A percentile compares a stretch with the other conserved stretches of the same genome.
These are phyloP conservation scores for Castor canadensis DNA, from an alignment of 2,113 vertebrate genomes.

Conservation along the genomic window DNA sequence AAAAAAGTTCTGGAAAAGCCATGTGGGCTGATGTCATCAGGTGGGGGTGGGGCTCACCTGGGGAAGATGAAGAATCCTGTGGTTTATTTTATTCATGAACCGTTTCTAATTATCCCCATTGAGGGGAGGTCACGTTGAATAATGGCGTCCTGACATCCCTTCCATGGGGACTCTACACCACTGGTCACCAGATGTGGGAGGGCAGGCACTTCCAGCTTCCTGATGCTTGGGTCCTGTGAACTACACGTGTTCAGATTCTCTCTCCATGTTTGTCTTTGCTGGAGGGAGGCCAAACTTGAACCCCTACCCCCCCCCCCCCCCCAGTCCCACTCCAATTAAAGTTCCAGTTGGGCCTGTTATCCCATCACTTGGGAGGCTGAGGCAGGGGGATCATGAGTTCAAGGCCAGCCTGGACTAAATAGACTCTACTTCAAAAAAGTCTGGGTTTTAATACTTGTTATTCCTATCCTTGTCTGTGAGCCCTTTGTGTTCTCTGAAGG, in stretches of 20 bases:
- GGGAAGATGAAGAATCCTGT: background rate
- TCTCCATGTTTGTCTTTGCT: background rate
- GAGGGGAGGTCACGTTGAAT: slow-evolving; percentile 38
- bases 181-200: slow-evolving; percentile 47
- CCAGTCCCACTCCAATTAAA: background rate
- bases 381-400: background rate
- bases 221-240: background rate
- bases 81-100: background rate
- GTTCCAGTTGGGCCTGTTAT: background rate
- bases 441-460: accelerated
- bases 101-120: slow-evolving; percentile 41
- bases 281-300: background rate
- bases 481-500: background rate
- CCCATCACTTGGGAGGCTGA: background rate
- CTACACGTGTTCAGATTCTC: background rate
- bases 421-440: too few relatives aligned
- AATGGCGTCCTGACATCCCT: background rate
- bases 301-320: accelerated
- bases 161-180: background rate
- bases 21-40: background rate
- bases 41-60: background rate
- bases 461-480: accelerated
- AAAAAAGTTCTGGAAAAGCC: background rate
- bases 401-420: background rate
- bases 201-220: background rate